These are phyloP conservation scores for Liopterus haemorrhoidalis DNA, from an alignment of 2,888 invertebrate species.

Conservation along the genomic window DNA sequence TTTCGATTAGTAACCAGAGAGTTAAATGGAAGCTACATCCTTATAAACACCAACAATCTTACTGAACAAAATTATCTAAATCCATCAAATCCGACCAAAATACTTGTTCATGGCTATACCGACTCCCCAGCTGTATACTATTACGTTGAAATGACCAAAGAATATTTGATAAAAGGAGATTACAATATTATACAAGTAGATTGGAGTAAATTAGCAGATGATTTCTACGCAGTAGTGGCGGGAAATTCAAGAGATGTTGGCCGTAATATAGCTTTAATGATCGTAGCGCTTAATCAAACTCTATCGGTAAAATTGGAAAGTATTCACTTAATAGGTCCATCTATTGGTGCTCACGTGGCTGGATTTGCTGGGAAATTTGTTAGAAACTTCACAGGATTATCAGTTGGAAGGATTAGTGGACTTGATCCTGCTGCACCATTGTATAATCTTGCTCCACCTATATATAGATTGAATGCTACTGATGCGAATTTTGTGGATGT, in stretches of 20 bases:
- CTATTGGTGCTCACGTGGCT: neutral
- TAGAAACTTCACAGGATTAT: neutral
- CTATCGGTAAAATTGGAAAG: neutral
- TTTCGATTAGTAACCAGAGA: no score
- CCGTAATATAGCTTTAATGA: no score
- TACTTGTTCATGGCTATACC: slow-evolving; percentile 49
- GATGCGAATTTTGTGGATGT: neutral
- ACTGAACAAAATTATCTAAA: no score
- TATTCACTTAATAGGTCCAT: neutral
- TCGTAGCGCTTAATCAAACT: neutral
- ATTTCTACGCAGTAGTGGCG: slow-evolving; percentile 40
- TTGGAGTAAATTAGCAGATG: slow-evolving; percentile 40
- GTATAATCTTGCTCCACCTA: slow-evolving; percentile 45
- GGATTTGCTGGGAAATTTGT: neutral
- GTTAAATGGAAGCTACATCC: no score
- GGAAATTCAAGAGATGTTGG: slow-evolving; percentile 45
- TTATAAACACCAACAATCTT: no score
- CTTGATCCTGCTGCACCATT: slow-evolving; percentile 55
- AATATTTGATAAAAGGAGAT: slow-evolving; percentile 41
- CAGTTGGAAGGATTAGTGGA: neutral
- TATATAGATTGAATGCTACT: slow-evolving; percentile 47
- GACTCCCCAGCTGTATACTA: slow-evolving; percentile 41
- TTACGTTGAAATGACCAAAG: slow-evolving; percentile 43
- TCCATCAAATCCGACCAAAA: slow-evolving; percentile 40
- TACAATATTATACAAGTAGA: slow-evolving; percentile 47